phyloP scores from a whole-genome alignment of 2,113 vertebrate genomes.

The mouse (Mus musculus) region GRCm39 chrX:163294501-163295000 shows the following conservation, averaged over 20 bases:
- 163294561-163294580: background rate
- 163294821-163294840: background rate
- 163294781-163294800: background rate
- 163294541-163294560: background rate
- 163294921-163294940: background rate
- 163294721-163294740: background rate
- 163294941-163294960: background rate
- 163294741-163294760: background rate
- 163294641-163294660: background rate
- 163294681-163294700: background rate
- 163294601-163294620: background rate
- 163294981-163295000: background rate
- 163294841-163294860: background rate
- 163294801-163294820: slow-evolving; percentile 12
- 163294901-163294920: background rate
- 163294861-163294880: slow-evolving; percentile 19
- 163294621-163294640: background rate
- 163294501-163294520: background rate
- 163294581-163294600: background rate
- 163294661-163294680: background rate
- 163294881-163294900: background rate
- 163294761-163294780: background rate
- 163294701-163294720: background rate
- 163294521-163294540: background rate
- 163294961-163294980: background rate